Evolutionary conservation across 2,113 vertebrate genomes (phyloP).

Genomic region (Jaculus jaculus): DNA sequence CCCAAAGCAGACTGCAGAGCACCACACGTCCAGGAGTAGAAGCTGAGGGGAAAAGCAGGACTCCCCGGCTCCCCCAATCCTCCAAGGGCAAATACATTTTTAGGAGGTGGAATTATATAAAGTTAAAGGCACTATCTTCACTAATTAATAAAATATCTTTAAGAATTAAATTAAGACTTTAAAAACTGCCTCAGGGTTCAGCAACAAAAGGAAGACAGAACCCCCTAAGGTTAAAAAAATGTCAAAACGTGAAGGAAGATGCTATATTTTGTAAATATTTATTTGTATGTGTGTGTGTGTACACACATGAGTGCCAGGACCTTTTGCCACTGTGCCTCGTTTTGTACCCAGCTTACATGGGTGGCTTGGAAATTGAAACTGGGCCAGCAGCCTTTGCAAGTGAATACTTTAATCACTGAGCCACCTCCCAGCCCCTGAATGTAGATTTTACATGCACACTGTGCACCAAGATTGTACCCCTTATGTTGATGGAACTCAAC

Average conservation of each 20-base stretch:
- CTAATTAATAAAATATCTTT: background rate
- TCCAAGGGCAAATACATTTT: background rate
- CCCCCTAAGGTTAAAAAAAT: background rate
- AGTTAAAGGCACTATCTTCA: conserved; percentile 2
- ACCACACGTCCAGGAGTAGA: background rate
- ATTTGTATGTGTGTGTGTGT: no score
- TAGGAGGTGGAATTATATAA: background rate
- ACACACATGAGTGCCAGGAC: no score
- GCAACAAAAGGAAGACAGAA: background rate
- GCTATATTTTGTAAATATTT: background rate
- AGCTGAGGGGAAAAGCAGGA: background rate
- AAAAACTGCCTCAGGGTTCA: conserved; percentile 9
- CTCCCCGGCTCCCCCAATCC: fast-evolving
- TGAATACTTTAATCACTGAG: no score
- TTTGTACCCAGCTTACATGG: no score
- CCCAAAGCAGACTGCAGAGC: background rate
- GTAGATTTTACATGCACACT: background rate
- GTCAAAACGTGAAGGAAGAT: background rate
- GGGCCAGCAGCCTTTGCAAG: no score
- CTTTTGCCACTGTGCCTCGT: no score
- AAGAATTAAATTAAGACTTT: background rate
- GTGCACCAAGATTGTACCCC: fast-evolving
- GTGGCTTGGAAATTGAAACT: no score
- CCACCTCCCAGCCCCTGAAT: background rate
- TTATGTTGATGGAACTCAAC: background rate